Conservation (phyloP, 2,113 vertebrate genomes). For the Oncorhynchus nerka region DNA sequence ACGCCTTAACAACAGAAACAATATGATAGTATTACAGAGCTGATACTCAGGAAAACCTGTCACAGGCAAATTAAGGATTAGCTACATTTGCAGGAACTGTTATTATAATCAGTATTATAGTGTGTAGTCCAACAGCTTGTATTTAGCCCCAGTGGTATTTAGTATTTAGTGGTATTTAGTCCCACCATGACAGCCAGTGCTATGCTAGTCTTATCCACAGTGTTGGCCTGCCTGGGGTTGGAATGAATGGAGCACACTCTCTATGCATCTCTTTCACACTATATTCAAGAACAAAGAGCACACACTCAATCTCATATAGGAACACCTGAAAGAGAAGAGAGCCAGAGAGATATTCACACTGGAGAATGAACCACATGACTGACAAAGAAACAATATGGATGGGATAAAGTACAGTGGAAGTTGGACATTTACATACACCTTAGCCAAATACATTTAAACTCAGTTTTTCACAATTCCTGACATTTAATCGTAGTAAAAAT, state of each 20-base stretch:
- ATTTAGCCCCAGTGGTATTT: slow-evolving; percentile 4
- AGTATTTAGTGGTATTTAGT: too few relatives aligned
- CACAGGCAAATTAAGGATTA: slow-evolving; percentile 32
- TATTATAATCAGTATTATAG: slow-evolving; percentile 38
- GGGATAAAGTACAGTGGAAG: background rate
- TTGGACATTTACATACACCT: too few relatives aligned
- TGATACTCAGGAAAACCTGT: slow-evolving; percentile 36
- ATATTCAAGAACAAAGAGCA: background rate
- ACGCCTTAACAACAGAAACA: slow-evolving; percentile 12
- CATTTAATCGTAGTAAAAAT: too few relatives aligned
- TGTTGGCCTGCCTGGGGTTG: slow-evolving; percentile 50
- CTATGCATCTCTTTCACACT: slow-evolving; percentile 52
- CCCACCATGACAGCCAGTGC: slow-evolving; percentile 59
- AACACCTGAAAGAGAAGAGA: too few relatives aligned
- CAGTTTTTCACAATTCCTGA: too few relatives aligned
- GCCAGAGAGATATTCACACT: background rate
- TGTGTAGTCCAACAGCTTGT: background rate
- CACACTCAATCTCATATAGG: background rate
- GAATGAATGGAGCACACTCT: slow-evolving; percentile 48
- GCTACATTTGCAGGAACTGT: slow-evolving; percentile 30
- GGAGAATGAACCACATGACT: too few relatives aligned
- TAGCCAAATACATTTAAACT: too few relatives aligned
- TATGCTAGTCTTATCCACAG: slow-evolving; percentile 55
- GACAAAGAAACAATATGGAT: background rate
- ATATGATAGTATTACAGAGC: slow-evolving; percentile 35